These are phyloP conservation scores for Agriopis marginaria DNA, from an alignment of 2,888 invertebrate species.

Conservation along the genomic window DNA sequence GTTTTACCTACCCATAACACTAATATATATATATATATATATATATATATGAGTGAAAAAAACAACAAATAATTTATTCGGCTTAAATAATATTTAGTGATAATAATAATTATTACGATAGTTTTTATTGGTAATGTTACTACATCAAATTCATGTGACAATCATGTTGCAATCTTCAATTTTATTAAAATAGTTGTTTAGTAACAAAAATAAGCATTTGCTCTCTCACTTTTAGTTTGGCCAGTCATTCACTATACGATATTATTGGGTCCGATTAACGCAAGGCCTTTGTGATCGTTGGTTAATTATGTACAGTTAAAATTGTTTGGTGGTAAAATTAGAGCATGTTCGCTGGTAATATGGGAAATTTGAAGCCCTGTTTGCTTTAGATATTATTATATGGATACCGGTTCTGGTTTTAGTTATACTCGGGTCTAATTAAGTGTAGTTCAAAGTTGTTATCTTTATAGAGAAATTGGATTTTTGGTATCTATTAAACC, in stretches of 20 bases:
- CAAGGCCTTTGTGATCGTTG: conserved; percentile 57
- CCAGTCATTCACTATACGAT: conserved; percentile 59
- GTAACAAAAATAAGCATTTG: conserved; percentile 4
- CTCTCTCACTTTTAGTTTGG: conserved; percentile 44
- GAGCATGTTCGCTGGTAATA: conserved; percentile 34
- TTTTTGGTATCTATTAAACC: conserved; percentile 6
- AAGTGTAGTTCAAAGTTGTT: conserved; percentile 10
- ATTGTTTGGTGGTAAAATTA: conserved; percentile 40
- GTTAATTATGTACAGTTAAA: conserved; percentile 56
- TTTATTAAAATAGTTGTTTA: neutral
- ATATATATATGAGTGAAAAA: no score
- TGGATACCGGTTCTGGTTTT: conserved; percentile 9
- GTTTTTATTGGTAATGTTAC: no score
- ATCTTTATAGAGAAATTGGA: conserved; percentile 18
- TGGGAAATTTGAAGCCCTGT: conserved; percentile 30
- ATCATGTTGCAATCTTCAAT: no score
- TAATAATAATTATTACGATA: no score
- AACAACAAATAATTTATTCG: no score
- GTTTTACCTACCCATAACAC: no score
- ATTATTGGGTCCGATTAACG: conserved; percentile 57
- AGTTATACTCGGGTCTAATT: conserved; percentile 8
- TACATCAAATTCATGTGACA: no score
- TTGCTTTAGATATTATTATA: conserved; percentile 27
- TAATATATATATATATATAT: no score
- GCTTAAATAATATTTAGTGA: no score